phyloP scores from a whole-genome alignment of 2,113 vertebrate species.

The Siniperca chuatsi region DNA sequence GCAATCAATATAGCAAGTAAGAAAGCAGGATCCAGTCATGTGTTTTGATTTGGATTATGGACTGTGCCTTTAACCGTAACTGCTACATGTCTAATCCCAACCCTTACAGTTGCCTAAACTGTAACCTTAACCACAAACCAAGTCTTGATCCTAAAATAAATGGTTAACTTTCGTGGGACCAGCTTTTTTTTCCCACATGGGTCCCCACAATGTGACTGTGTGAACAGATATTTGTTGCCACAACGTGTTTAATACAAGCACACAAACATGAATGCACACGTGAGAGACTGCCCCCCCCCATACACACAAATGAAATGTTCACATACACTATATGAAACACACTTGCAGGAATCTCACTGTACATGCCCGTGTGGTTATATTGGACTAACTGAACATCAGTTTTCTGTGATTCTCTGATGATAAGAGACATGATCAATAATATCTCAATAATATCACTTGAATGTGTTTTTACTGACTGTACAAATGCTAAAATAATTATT shows the following conservation, averaged over 20 bases:
- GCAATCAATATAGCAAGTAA: neutral
- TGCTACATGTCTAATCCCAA: neutral
- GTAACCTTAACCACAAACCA: neutral
- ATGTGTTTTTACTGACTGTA: neutral
- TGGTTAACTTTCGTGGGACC: neutral
- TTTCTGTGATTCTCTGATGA: constrained; percentile 11
- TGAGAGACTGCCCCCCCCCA: constrained; percentile 4
- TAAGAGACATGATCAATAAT: constrained; percentile 5
- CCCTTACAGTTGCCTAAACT: neutral
- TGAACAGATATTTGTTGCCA: constrained; percentile 18
- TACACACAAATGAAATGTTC: neutral
- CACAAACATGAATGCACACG: neutral
- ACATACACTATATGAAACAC: neutral
- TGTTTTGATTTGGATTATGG: neutral
- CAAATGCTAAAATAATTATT: neutral
- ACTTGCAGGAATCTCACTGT: neutral
- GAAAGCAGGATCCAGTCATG: neutral
- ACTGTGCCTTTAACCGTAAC: neutral
- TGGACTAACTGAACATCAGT: neutral
- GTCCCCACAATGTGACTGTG: constrained; percentile 17
- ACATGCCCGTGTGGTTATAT: neutral
- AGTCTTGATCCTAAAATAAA: constrained; percentile 14
- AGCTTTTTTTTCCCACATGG: constrained; percentile 18
- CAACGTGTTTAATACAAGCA: constrained; percentile 30
- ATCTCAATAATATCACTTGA: neutral